Conservation (phyloP, 2,113 vertebrate genomes). For the Oryzias curvinotus region DNA sequence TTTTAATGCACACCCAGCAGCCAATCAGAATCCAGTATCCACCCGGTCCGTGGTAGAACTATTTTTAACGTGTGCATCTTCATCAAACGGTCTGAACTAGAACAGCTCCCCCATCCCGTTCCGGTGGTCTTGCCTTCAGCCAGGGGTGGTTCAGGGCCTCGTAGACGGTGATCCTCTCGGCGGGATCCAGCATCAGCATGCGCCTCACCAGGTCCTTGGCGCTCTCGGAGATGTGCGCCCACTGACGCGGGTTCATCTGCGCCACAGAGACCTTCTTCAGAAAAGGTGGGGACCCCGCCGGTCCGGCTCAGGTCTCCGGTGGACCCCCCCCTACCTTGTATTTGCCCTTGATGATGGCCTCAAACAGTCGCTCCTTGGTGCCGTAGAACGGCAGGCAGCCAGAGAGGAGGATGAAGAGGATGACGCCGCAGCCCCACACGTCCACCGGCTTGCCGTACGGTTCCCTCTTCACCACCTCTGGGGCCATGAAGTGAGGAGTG, state of each 20-base stretch:
- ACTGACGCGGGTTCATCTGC: slow-evolving; percentile 98
- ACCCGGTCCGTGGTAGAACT: too few species aligned
- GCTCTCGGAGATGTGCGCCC: slow-evolving; percentile 99
- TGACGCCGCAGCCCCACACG: slow-evolving; percentile 98
- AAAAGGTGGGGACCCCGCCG: neutral
- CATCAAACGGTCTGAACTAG: too few species aligned
- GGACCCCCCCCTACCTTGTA: slow-evolving; percentile 85
- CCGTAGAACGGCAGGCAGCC: slow-evolving; percentile 99
- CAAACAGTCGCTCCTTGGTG: slow-evolving; percentile 98
- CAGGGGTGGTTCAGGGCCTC: slow-evolving; percentile 99
- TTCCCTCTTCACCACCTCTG: slow-evolving; percentile 98
- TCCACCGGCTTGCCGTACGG: slow-evolving; percentile 98
- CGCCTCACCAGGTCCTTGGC: slow-evolving; percentile 98
- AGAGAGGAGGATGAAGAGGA: slow-evolving; percentile 97
- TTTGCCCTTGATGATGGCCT: slow-evolving; percentile 98
- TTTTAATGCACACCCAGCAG: too few species aligned
- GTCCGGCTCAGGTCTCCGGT: neutral
- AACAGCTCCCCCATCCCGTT: neutral
- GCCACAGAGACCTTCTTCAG: neutral
- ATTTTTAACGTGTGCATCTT: too few species aligned
- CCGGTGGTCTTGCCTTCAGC: slow-evolving; percentile 85
- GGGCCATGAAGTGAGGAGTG: slow-evolving; percentile 99
- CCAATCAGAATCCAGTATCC: too few species aligned
- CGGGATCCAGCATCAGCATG: slow-evolving; percentile 99
- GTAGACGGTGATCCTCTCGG: slow-evolving; percentile 98